Evolutionary conservation across 2,797 vertebrate genomes (phyloP), one percentile per base, ranked within the genome.

Genomic region (Pangasius sanitwongsei): DNA sequence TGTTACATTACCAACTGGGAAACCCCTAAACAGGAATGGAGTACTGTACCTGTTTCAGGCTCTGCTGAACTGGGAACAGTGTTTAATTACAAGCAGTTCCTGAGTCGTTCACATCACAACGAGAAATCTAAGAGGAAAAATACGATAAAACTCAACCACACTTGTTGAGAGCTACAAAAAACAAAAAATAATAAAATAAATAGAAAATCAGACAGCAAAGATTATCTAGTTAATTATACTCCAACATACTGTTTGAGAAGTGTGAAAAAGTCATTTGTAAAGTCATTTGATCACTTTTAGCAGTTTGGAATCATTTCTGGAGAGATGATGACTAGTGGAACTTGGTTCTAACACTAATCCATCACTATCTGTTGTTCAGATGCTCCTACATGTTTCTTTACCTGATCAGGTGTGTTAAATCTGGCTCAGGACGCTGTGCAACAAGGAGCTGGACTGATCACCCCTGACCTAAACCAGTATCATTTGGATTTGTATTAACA

Each of bases 31-130:
- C 61, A 87, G 13, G 16, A 88, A 67, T 75, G 63, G 28, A 88
- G 85, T 70, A 55, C 53, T 44, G 67, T 87, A 92, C 91, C 91
- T 92, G 86, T 88, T 80, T 75, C 59, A 69, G 69, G 72, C 55
- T 84, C 75, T 86, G 82, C 81, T 87, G 78, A 87, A 91, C 81
- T 84, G 81, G 74, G 80, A 78, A 67, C 44, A 57, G 37, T 75
- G 83, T 88, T 85, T 84, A 70, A 88, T 89, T 85, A 90, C 70
- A 72, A 85, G 86, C 74, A 80, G 91, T 16, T 87, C 75, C 41
- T 86, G 61, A 87, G 80, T 78, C 86, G 77, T n/a, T 83, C 55
- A 87, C 89, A 90, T 87, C 72, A 88, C 85, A 87, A 86, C 0
- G 7, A 87, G 50, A 23, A 65, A 83, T 28, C 85, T 91, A 87